Evolutionary conservation across 2,888 invertebrate genomes (phyloP), one percentile per base, ranked within the genome.

Genomic region (Malthinus seriepunctatus): DNA sequence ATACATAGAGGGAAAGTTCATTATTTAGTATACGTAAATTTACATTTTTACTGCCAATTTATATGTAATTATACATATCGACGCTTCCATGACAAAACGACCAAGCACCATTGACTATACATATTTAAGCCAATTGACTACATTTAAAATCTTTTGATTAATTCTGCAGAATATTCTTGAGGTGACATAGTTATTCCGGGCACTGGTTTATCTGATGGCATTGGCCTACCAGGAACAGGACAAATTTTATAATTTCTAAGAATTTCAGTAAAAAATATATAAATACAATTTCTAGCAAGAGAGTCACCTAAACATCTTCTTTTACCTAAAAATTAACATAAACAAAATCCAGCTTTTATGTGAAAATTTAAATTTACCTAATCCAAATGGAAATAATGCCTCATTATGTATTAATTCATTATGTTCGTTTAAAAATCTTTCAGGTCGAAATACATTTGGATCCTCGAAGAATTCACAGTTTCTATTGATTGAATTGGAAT

Each of bases 241-340:
- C 75, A 69, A 11, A 88, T 69, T 14, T 76, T 69, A 71, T 81
- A 88, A 52, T 80, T 80, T 66, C 86, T 82, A 67, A 88, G 74
- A 23, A 88, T 80, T 33, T 83, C 83, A 0, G 81, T 79, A 56
- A 88, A 84, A 66, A 87, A 81, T 46, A 86, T 76, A 70, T 87
- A 88, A 7, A 88, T 72, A 62, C 85, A 84, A 0, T 82, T 81
- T 56, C 80, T 81, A 0, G 88, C 88, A 60, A 89, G 71, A 0
- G 81, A 76, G 73, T 88, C 87, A 0, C 87, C 88, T 0, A 87
- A 78, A 67, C 88, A 89, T 57, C 86, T 81, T 67, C 88, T 78
- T 67, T 80, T 81, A 3, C 88, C 88, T 83, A 78, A 67, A 73
- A 76, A 57, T 42, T 2, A n/a, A 42, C n/a, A 3, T 23, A 23